A percentile compares a stretch with the other conserved stretches of the same genome.
Evolutionary conservation across 2,113 vertebrate species (phyloP).

Genomic region (Oplegnathus fasciatus): DNA sequence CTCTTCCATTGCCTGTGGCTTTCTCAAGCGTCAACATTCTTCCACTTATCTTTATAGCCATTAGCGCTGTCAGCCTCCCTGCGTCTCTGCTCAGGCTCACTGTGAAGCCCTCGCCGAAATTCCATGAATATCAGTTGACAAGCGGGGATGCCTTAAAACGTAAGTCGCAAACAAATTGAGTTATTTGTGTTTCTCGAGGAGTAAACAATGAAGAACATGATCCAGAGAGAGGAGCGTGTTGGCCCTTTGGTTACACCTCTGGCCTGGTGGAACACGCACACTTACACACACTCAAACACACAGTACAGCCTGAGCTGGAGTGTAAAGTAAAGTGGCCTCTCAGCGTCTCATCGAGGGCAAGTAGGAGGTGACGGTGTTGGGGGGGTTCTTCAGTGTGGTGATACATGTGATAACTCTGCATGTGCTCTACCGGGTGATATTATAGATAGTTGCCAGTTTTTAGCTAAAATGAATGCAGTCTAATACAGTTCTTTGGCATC

Average conservation of each 20-base stretch:
- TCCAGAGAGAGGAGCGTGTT: constrained; percentile 34
- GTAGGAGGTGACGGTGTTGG: background rate
- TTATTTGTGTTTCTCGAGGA: constrained; percentile 72
- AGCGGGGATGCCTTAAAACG: constrained; percentile 58
- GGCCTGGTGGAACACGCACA: constrained; percentile 45
- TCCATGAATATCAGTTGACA: constrained; percentile 79
- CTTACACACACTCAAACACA: constrained; percentile 17
- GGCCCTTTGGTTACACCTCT: constrained; percentile 56
- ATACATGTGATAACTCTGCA: constrained; percentile 3
- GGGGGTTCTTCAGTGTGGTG: background rate
- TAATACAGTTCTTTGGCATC: background rate
- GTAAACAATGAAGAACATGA: constrained; percentile 65
- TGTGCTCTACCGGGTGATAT: background rate
- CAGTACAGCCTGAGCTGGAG: constrained; percentile 21
- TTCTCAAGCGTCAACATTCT: constrained; percentile 83
- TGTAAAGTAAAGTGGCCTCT: constrained; percentile 37
- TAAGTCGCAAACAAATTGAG: constrained; percentile 76
- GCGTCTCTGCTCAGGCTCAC: constrained; percentile 84
- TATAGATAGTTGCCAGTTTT: constrained; percentile 1
- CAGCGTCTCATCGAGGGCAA: constrained; percentile 4
- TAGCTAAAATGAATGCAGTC: background rate
- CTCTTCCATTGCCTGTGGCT: constrained; percentile 83
- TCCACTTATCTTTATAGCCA: constrained; percentile 88
- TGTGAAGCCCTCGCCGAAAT: constrained; percentile 73
- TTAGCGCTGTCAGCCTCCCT: constrained; percentile 83